Evolutionary conservation across 2,797 vertebrate genomes (phyloP), one percentile per base, ranked within the genome.

Genomic region (Phataginus tricuspis): DNA sequence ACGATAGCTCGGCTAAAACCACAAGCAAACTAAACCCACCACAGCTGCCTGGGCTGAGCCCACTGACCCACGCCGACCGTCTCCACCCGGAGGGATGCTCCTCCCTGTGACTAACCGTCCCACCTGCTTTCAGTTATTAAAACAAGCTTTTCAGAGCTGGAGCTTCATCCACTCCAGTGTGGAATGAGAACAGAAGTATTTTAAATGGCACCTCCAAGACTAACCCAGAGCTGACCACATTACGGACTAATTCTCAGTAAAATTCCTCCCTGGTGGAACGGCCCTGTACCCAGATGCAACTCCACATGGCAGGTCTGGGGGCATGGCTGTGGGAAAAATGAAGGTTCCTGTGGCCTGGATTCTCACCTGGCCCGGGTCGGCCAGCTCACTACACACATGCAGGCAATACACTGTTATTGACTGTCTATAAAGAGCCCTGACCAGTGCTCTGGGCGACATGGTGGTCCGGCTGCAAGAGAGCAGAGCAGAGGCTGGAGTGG

Each of bases 1-100:
- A 68, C 18, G 84, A n/a, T 29, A 5, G 10, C 27, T 42, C 37
- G 34, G 49, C 86, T 13, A 11, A 83, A 57, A 61, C n/a, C 59
- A 29, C 0, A 3, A 57, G 31, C 14, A 7, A 34, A 53, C 34
- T 5, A 27, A 63, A 29, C 45, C 66, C 7, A 15, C 45, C 11
- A 18, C 18, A 27, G 64, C n/a, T 25, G 2, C 19, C 78, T 55
- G 1, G 16, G 66, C 37, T 2, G 31, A 61, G 51, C 39, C 55
- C 0, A 0, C 8, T 14, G 0, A 18, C 5, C 5, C 8, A 12
- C 0, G 3, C 18, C 3, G n/a, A 49, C 51, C 49, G 2, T 19
- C 64, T 92, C 31, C 53, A 7, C 19, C 39, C 51, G n/a, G 1
- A 4, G 31, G 11, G 45, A 8, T 1, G 31, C 12, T 21, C 31